Evolutionary conservation across 2,113 vertebrate genomes (phyloP), one percentile per base, ranked within the genome.

Genomic region (Elgaria multicarinata): DNA sequence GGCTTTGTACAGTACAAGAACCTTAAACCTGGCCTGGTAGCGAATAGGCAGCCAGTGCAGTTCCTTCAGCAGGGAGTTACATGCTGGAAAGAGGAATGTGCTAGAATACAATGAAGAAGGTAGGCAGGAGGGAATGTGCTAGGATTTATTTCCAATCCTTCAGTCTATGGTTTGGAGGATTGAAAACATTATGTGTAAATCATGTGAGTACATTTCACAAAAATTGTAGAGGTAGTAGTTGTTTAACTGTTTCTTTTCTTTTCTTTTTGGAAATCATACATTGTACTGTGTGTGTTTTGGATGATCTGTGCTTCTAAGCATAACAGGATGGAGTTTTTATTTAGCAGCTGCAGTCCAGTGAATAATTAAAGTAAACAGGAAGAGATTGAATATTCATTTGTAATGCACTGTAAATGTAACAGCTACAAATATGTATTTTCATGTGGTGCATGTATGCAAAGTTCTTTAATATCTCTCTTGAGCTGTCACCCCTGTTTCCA

Each of bases 361-460:
- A 58, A 74, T 78, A 90, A 78, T 85, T 86, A 92, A 86, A 64
- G 31, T 75, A 81, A 83, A 87, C 79, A 83, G 80, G 44, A 90
- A 91, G 83, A 36, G 44, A 80, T n/a, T 58, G 28, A 87, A 78
- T 42, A 90, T 33, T 62, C 72, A 31, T 39, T 31, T 86, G 86
- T 58, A 66, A 89, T 76, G 28, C 20, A 39, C 5, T 36, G 3
- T 7, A 89, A 53, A 69, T 89, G 36, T 18, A 88, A 83, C 50
- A 83, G 87, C 18, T 91, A 76, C 22, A 89, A 86, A 90, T 74
- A 72, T 0, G 0, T 67, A 64, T 33, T 46, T 87, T 92, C 78
- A 50, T 26, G 2, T 14, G 71, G 31, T 69, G 28, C 71, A 33
- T 71, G 28, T 72, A 42, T 22, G 33, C 62, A 87, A 36, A 46